phyloP scores from a whole-genome alignment of 2,113 vertebrate species.

The Perca flavescens region DNA sequence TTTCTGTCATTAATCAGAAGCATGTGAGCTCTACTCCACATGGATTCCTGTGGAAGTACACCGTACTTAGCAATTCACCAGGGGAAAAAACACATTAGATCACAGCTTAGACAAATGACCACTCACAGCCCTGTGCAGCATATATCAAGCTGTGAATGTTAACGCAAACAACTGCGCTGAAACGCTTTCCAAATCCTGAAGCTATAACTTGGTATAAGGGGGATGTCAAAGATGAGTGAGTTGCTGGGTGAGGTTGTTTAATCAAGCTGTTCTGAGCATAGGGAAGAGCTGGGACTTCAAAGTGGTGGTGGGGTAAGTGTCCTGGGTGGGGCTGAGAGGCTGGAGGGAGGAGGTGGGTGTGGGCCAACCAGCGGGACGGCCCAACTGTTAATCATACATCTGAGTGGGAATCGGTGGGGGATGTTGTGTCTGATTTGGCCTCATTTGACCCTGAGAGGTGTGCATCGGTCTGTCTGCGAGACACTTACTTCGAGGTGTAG shows the following conservation, averaged over 20 bases:
- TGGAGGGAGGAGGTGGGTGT: conserved; percentile 65
- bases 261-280: conserved; percentile 52
- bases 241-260: conserved; percentile 59
- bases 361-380: conserved; percentile 42
- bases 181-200: conserved; percentile 26
- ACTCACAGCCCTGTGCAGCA: conserved; percentile 52
- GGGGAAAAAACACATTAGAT: conserved; percentile 50
- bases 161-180: conserved; percentile 63
- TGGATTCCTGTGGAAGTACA: conserved; percentile 58
- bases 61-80: conserved; percentile 53
- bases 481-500: conserved; percentile 79
- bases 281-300: conserved; percentile 69
- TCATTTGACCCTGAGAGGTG: conserved; percentile 41
- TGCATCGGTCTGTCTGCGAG: not conserved
- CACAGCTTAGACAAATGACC: conserved; percentile 61
- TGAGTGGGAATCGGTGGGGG: conserved; percentile 39
- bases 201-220: conserved; percentile 15
- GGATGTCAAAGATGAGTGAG: conserved; percentile 48
- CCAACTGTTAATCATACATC: conserved; percentile 55
- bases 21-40: conserved; percentile 49
- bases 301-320: conserved; percentile 65
- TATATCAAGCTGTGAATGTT: conserved; percentile 58
- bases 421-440: conserved; percentile 39
- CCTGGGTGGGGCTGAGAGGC: conserved; percentile 71
- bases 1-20: conserved; percentile 71